These are phyloP conservation scores for Ptiloglossa arizonensis DNA, from an alignment of 1,140 invertebrate species.

Conservation along the genomic window DNA sequence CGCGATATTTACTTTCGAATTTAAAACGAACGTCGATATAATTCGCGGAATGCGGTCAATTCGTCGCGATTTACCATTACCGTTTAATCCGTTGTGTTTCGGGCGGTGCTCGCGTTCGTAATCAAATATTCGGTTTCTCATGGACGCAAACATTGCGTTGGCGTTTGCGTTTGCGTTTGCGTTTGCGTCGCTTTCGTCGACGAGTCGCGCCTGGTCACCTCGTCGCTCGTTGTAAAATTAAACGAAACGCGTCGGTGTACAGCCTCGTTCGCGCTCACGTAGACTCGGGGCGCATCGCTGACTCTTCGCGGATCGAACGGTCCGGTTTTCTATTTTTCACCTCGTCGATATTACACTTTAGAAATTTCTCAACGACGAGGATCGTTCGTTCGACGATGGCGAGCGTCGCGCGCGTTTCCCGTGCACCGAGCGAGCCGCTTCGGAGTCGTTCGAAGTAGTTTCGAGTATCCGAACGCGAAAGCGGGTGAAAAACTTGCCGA, in stretches of 20 bases:
- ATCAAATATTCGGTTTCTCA: neutral
- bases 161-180: too few relatives aligned
- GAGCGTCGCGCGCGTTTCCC: too few relatives aligned
- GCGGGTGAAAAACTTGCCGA: too few relatives aligned
- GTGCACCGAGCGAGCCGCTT: too few relatives aligned
- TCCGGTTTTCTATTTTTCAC: too few relatives aligned
- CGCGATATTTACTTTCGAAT: neutral
- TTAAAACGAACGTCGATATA: neutral
- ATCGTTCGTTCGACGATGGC: too few relatives aligned
- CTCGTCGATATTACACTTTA: too few relatives aligned
- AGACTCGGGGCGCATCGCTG: neutral
- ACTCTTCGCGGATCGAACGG: too few relatives aligned
- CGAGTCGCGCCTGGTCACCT: neutral
- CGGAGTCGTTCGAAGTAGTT: too few relatives aligned
- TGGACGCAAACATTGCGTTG: neutral
- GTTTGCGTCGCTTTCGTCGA: neutral
- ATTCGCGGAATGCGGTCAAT: neutral
- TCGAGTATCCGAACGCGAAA: too few relatives aligned
- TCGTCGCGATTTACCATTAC: neutral
- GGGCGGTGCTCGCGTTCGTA: neutral
- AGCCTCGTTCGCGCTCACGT: constrained; percentile 11
- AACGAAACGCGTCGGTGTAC: constrained; percentile 1
- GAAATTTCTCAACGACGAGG: too few relatives aligned
- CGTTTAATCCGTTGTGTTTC: neutral
- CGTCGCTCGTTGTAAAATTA: constrained; percentile 7